Evolutionary conservation across 2,888 invertebrate genomes (phyloP), one percentile per base, ranked within the genome.

Genomic region (Microctonus brassicae): DNA sequence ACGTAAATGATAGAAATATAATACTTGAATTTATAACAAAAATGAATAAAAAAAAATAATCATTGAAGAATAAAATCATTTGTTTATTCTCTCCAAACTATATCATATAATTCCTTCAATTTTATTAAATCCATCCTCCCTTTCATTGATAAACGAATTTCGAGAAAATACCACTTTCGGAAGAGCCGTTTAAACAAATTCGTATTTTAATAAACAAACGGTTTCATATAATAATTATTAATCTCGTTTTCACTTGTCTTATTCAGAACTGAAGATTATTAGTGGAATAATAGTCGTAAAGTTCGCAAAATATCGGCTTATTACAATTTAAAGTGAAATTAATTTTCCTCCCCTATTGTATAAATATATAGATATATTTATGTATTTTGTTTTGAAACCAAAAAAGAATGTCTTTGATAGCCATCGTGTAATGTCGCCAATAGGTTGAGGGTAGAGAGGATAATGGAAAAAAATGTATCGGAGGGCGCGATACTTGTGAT

Each of bases 401-500:
- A 57, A 47, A 33, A 52, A 4, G n/a, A 64, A 53, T 52, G 52
- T 64, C 64, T 64, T 53, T 64, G 52, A 64, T 47, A 42, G 52
- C 64, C 36, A n/a, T 52, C 22, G 13, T 26, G 24, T n/a, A 29
- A 20, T 10, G n/a, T n/a, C 11, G 22, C 26, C 34, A 33, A 34
- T 53, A 34, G 47, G 13, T 7, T 10, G 55, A 33, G 53, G 55
- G 36, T 33, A 29, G 53, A 60, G 53, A 52, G 61, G 47, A 62
- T 42, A 61, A 61, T 39, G 60, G 58, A 58, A 66, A 61, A 57
- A 69, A 64, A 73, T 69, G 71, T 72, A 70, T 62, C 73, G 57
- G 62, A 72, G 42, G 61, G 71, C 58, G 61, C 42, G 72, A 66
- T 64, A 69, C 39, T 55, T 66, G 61, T 70, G 55, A 70, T 72